These are phyloP conservation scores for Pseudopleuronectes americanus DNA, from an alignment of 2,797 vertebrate species.

Conservation along the genomic window DNA sequence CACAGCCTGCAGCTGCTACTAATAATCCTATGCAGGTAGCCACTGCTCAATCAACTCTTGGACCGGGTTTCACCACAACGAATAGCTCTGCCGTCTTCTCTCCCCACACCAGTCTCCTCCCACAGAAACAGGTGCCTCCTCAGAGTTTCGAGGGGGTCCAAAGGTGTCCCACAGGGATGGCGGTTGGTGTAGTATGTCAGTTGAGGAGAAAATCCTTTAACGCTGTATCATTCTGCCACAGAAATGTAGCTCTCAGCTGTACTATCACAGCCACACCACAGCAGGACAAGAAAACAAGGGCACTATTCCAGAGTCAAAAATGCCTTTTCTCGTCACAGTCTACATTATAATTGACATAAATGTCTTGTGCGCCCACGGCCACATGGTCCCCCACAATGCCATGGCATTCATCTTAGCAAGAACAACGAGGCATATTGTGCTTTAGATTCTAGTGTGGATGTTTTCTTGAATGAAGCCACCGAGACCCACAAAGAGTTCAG, in stretches of 20 bases:
- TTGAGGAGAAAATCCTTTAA: conserved; percentile 35
- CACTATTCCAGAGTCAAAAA: conserved; percentile 54
- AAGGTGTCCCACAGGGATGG: conserved; percentile 45
- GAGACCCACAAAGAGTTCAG: conserved; percentile 21
- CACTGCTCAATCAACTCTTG: conserved; percentile 28
- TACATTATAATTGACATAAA: conserved; percentile 71
- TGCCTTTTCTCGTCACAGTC: conserved; percentile 50
- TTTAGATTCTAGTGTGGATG: conserved; percentile 29
- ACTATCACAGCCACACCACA: conserved; percentile 41
- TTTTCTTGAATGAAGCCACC: conserved; percentile 54
- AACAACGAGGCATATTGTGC: conserved; percentile 76
- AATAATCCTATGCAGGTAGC: conserved; percentile 15
- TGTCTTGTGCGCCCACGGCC: conserved; percentile 62
- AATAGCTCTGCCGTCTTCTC: conserved; percentile 19
- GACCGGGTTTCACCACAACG: conserved; percentile 14
- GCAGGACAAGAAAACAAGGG: conserved; percentile 53
- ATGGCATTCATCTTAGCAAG: conserved; percentile 64
- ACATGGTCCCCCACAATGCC: conserved; percentile 69
- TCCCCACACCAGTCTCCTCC: conserved; percentile 40
- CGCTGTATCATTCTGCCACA: conserved; percentile 25
- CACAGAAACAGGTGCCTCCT: conserved; percentile 69
- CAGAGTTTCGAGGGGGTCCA: conserved; percentile 36
- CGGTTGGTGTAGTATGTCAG: conserved; percentile 59
- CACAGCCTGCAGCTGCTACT: neutral
- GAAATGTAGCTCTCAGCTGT: conserved; percentile 50